Evolutionary conservation across 92 coral and sea anemone species (phyloP).

Genomic region (Porites lobata): DNA sequence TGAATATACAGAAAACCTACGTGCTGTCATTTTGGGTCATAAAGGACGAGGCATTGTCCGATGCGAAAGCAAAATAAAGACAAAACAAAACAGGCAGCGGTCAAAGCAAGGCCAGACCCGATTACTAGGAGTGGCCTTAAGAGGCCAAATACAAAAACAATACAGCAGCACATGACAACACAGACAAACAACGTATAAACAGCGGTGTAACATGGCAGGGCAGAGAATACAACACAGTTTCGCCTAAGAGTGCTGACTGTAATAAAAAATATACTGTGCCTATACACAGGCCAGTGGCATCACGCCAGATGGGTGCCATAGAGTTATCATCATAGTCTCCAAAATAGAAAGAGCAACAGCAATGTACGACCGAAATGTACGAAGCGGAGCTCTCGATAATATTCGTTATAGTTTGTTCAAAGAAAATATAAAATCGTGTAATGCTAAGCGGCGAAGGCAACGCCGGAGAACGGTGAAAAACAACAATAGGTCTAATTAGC

Average conservation of each 20-base stretch:
- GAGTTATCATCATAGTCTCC: neutral
- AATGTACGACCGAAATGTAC: neutral
- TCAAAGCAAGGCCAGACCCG: slow-evolving; percentile 12
- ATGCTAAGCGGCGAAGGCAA: too few relatives aligned
- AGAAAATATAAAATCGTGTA: too few relatives aligned
- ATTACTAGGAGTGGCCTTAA: neutral
- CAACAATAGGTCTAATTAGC: too few relatives aligned
- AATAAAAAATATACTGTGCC: neutral
- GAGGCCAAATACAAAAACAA: too few relatives aligned
- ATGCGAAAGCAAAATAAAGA: slow-evolving; percentile 10
- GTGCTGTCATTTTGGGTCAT: neutral
- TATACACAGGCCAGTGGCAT: neutral
- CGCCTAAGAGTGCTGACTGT: too few relatives aligned
- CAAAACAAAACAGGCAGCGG: slow-evolving; percentile 5
- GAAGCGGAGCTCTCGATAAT: too few relatives aligned
- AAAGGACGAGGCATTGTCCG: slow-evolving; percentile 14
- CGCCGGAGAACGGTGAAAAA: too few relatives aligned
- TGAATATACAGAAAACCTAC: neutral
- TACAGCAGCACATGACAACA: too few relatives aligned
- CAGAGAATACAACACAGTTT: too few relatives aligned
- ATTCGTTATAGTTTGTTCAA: too few relatives aligned
- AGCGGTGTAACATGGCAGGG: too few relatives aligned
- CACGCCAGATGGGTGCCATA: neutral
- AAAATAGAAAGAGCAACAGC: neutral
- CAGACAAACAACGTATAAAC: too few relatives aligned